These are phyloP conservation scores for Globodera rostochiensis DNA, from an alignment of 1,140 invertebrate species.

Conservation along the genomic window DNA sequence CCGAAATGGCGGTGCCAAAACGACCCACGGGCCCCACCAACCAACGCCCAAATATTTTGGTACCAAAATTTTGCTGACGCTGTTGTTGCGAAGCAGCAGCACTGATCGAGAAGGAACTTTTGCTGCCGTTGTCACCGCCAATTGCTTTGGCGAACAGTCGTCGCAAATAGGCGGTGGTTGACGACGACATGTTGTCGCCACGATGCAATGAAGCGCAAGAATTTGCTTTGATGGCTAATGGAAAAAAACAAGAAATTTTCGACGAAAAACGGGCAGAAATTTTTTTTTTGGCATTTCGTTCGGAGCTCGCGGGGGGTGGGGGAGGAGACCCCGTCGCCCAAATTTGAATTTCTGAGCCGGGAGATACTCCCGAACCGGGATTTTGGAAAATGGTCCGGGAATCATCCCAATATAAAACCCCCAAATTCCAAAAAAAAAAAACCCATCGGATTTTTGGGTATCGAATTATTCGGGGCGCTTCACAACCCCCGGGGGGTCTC, in stretches of 20 bases:
- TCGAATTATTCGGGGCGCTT: constrained; percentile 15
- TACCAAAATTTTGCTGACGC: not conserved
- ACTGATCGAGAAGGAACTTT: not conserved
- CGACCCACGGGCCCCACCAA: not conserved
- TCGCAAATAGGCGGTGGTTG: constrained; percentile 32
- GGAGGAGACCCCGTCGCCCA: too few species aligned
- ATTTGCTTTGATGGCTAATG: constrained; percentile 17
- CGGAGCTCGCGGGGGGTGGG: too few species aligned
- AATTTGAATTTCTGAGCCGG: too few species aligned
- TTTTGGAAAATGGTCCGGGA: too few species aligned
- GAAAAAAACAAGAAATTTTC: not conserved
- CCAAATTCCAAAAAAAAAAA: too few species aligned
- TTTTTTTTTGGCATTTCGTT: too few species aligned
- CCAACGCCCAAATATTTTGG: too few species aligned
- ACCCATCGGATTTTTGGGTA: not conserved
- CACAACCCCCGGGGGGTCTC: constrained; percentile 36
- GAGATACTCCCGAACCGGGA: too few species aligned
- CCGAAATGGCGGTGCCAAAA: not conserved
- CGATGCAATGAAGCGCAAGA: constrained; percentile 35
- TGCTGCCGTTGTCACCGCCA: not conserved
- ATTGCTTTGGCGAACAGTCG: constrained; percentile 33
- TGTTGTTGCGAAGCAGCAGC: not conserved
- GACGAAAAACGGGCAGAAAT: too few species aligned
- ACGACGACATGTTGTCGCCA: constrained; percentile 14
- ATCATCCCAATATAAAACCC: too few species aligned